A percentile compares a stretch with the other conserved stretches of the same genome.
phyloP scores from a whole-genome alignment of 2,888 invertebrate species.

The Carterocephalus palaemon region DNA sequence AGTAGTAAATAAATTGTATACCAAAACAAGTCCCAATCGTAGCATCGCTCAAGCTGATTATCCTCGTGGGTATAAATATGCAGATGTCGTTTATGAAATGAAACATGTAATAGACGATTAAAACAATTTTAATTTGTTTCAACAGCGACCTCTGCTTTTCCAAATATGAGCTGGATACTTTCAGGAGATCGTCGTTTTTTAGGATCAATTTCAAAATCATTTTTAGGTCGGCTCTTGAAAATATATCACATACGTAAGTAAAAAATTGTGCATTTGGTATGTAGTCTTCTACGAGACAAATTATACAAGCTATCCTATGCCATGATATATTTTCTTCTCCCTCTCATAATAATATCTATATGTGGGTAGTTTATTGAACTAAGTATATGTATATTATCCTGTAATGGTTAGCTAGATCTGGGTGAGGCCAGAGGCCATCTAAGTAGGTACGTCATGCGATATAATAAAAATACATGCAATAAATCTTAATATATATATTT shows the following conservation, averaged over 20 bases:
- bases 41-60: slow-evolving; percentile 35
- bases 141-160: slow-evolving; percentile 32
- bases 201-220: slow-evolving; percentile 33
- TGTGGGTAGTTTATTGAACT: too few relatives aligned
- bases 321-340: too few relatives aligned
- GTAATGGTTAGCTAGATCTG: too few relatives aligned
- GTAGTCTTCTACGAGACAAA: too few relatives aligned
- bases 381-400: too few relatives aligned
- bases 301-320: too few relatives aligned
- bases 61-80: slow-evolving; percentile 40
- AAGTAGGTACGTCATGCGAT: too few relatives aligned
- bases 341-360: too few relatives aligned
- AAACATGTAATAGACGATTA: slow-evolving; percentile 40
- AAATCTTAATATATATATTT: too few relatives aligned
- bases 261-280: too few relatives aligned
- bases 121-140: slow-evolving; percentile 37
- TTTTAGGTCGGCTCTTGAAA: slow-evolving; percentile 1
- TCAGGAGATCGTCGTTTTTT: slow-evolving; percentile 36
- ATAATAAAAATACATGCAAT: too few relatives aligned
- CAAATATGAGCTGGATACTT: slow-evolving; percentile 28
- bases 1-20: slow-evolving; percentile 22
- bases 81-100: slow-evolving; percentile 42
- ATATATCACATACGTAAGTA: background rate
- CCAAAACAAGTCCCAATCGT: slow-evolving; percentile 41
- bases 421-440: too few relatives aligned